phyloP scores from a whole-genome alignment of 2,113 vertebrate genomes.

The Ailuropoda melanoleuca region DNA sequence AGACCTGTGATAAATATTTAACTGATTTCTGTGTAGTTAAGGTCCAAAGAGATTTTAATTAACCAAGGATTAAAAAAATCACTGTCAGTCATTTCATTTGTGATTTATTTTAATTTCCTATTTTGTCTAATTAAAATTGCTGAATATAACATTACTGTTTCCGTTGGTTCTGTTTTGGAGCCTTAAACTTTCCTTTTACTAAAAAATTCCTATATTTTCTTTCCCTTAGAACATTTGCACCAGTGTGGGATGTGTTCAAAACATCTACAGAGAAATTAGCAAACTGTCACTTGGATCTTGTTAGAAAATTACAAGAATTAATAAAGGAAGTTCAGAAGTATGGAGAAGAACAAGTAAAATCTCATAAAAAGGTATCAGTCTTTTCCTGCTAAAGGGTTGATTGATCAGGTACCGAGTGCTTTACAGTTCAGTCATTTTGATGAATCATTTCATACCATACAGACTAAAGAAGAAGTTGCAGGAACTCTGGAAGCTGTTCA shows the following conservation, averaged over 20 bases:
- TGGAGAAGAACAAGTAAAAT: conserved; percentile 96
- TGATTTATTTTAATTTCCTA: conserved; percentile 40
- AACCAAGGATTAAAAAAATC: background rate
- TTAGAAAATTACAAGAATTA: conserved; percentile 95
- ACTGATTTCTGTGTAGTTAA: conserved; percentile 10
- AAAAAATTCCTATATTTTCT: conserved; percentile 52
- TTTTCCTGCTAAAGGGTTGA: conserved; percentile 34
- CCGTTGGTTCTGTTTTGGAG: background rate
- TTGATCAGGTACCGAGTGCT: conserved; percentile 40
- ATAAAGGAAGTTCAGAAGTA: conserved; percentile 99
- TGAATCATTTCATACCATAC: conserved; percentile 73
- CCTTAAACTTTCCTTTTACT: conserved; percentile 31
- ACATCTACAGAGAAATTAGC: conserved; percentile 96
- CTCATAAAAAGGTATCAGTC: conserved; percentile 94
- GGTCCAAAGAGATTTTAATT: conserved; percentile 25
- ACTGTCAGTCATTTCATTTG: background rate
- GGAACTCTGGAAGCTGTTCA: conserved; percentile 97
- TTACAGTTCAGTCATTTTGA: conserved; percentile 68
- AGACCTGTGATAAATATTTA: conserved; percentile 16
- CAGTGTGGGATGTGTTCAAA: conserved; percentile 98
- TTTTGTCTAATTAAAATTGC: conserved; percentile 41
- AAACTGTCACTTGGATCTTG: conserved; percentile 95
- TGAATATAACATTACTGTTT: conserved; percentile 30
- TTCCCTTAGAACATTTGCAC: conserved; percentile 93
- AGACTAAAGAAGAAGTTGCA: conserved; percentile 98